These are phyloP conservation scores for Bradypodion ventrale DNA, from an alignment of 2,797 vertebrate genomes.

Conservation along the genomic window DNA sequence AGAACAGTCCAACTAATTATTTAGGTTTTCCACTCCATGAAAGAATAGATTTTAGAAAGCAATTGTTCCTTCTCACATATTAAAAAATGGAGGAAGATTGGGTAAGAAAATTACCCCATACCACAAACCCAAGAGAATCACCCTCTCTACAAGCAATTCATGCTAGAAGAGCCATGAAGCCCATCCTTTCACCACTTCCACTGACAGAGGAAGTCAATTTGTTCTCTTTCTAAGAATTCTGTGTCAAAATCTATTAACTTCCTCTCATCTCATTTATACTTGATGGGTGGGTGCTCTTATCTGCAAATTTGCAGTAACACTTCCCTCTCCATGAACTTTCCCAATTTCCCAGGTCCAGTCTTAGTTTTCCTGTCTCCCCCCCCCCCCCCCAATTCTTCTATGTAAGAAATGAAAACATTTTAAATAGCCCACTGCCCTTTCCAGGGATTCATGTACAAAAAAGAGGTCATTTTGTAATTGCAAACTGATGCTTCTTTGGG, in stretches of 20 bases:
- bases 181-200: neutral
- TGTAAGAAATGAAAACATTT: too few relatives aligned
- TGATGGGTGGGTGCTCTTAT: neutral
- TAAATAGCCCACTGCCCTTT: too few relatives aligned
- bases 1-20: slow-evolving; percentile 9
- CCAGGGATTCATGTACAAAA: too few relatives aligned
- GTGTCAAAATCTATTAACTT: neutral
- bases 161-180: neutral
- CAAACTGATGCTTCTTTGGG: too few relatives aligned
- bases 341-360: too few relatives aligned
- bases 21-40: neutral
- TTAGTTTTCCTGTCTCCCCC: too few relatives aligned
- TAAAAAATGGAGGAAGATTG: neutral
- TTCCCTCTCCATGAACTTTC: too few relatives aligned
- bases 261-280: neutral
- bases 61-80: slow-evolving; percentile 3
- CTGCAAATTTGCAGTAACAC: too few relatives aligned
- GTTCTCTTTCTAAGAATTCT: neutral
- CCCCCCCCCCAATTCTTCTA: too few relatives aligned
- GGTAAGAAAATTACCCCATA: neutral
- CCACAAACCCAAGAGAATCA: neutral
- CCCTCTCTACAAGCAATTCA: neutral
- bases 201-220: neutral
- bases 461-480: too few relatives aligned
- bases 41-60: slow-evolving; percentile 39